A percentile compares a stretch with the other conserved stretches of the same genome.
phyloP scores from a whole-genome alignment of 2,113 vertebrate genomes.

The Hyla sarda region DNA sequence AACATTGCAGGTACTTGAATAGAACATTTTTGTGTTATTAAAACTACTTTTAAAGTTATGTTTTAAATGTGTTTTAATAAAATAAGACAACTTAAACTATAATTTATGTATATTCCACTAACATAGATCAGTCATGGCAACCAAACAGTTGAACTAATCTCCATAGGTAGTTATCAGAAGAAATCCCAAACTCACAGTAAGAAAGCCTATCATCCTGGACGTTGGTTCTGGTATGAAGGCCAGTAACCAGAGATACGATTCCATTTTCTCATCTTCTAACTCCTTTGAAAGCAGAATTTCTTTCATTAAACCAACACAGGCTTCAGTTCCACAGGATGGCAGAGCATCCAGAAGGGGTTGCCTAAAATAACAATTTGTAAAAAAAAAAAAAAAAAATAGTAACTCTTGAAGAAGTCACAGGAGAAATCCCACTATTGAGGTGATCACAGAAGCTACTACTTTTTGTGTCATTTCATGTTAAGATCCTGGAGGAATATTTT shows the following conservation, averaged over 20 bases:
- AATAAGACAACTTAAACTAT: background rate
- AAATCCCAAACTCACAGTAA: slow-evolving; percentile 74
- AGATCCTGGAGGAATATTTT: no score
- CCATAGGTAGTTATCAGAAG: no score
- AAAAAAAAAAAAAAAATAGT: no score
- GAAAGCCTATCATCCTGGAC: slow-evolving; percentile 70
- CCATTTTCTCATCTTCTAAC: slow-evolving; percentile 73
- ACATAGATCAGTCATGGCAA: no score
- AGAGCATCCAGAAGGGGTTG: slow-evolving; percentile 81
- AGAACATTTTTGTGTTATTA: background rate
- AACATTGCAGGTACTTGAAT: background rate
- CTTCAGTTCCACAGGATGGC: slow-evolving; percentile 81
- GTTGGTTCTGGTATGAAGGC: slow-evolving; percentile 80
- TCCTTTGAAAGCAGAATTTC: slow-evolving; percentile 75
- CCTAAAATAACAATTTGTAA: slow-evolving; percentile 67
- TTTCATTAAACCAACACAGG: slow-evolving; percentile 77
- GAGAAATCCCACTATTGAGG: no score
- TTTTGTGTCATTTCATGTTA: no score
- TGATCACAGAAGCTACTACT: no score
- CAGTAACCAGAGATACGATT: slow-evolving; percentile 77
- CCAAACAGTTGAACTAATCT: no score
- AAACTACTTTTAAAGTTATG: background rate
- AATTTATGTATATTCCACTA: no score
- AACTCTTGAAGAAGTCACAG: no score
- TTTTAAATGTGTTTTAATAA: no score